phyloP scores from a whole-genome alignment of 23 tunicate species.

The Ciona savignyi region DNA sequence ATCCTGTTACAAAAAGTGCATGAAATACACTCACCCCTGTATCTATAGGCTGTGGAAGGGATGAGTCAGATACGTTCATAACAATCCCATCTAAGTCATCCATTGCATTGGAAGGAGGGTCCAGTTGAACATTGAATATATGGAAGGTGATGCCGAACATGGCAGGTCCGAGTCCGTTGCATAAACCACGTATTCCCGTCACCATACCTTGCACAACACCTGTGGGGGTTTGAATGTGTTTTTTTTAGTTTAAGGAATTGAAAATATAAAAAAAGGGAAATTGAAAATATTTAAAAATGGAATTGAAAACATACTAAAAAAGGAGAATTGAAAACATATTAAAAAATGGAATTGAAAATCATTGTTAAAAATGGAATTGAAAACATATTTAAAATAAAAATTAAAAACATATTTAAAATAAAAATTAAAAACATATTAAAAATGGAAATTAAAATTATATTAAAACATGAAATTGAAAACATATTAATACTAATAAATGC shows the following conservation, averaged over 20 bases:
- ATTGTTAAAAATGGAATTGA: no score
- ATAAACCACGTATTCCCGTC: slow-evolving; percentile 89
- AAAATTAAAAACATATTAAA: no score
- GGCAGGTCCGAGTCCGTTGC: slow-evolving; percentile 97
- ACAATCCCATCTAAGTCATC: neutral
- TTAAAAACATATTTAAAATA: no score
- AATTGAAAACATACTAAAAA: neutral
- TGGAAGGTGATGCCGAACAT: slow-evolving; percentile 82
- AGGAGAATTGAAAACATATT: neutral
- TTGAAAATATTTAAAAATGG: neutral
- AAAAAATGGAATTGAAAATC: neutral
- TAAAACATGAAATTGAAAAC: no score
- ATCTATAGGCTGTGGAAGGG: neutral
- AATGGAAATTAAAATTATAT: no score
- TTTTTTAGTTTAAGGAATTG: no score
- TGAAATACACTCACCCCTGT: neutral
- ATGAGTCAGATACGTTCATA: neutral
- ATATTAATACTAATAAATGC: no score
- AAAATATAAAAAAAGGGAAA: slow-evolving; percentile 5
- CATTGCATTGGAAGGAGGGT: neutral
- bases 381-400: no score
- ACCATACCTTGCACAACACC: slow-evolving; percentile 99
- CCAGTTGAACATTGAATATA: slow-evolving; percentile 69
- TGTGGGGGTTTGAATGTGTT: neutral
- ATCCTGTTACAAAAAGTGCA: no score